Evolutionary conservation across 53 echinoderm and acorn worm species (phyloP).

Genomic region (Crossaster papposus): DNA sequence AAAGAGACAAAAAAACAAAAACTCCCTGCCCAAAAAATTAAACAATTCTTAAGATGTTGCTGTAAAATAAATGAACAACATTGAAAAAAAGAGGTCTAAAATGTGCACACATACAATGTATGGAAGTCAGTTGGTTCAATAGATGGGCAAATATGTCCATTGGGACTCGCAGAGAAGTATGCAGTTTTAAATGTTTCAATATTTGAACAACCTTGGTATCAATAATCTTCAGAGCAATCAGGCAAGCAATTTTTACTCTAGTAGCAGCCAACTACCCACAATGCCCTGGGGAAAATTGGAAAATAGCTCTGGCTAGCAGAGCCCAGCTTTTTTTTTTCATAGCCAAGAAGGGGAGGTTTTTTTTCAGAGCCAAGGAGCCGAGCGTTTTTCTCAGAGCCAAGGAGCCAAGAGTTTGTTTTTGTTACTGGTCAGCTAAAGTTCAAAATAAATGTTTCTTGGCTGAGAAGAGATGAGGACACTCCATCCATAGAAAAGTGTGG

Average conservation of each 20-base stretch:
- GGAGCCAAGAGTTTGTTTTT: background rate
- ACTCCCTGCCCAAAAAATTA: background rate
- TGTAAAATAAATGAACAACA: background rate
- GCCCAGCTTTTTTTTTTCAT: too few relatives aligned
- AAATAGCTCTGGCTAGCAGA: background rate
- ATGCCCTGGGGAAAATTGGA: background rate
- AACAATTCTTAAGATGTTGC: background rate
- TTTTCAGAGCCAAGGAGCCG: too few relatives aligned
- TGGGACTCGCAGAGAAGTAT: background rate
- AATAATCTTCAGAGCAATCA: background rate
- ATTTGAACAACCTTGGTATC: background rate
- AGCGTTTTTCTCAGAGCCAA: too few relatives aligned
- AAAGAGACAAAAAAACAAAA: background rate
- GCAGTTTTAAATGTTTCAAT: background rate
- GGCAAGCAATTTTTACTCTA: background rate
- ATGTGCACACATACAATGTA: background rate
- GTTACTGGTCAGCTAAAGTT: slow-evolving; percentile 1
- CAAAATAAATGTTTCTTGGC: background rate
- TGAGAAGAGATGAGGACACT: background rate
- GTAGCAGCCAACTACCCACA: background rate
- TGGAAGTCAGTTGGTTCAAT: background rate
- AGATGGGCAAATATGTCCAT: background rate
- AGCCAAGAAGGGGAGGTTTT: background rate
- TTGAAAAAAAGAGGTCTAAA: background rate
- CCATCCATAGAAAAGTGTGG: background rate